phyloP scores from a whole-genome alignment of 2,888 invertebrate species.

The Euphydryas editha region DNA sequence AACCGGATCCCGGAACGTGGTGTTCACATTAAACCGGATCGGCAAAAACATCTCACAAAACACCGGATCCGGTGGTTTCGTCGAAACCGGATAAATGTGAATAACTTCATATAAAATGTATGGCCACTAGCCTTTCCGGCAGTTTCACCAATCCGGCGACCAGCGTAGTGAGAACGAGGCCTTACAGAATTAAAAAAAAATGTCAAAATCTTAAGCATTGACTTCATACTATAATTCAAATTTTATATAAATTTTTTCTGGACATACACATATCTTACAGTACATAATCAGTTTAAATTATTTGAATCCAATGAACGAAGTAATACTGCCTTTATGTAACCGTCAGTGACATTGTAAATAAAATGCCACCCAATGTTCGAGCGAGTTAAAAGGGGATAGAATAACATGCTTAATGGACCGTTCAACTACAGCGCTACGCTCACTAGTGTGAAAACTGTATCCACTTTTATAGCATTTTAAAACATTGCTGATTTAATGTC shows the following conservation, averaged over 20 bases:
- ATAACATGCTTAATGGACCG: constrained; percentile 37
- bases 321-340: constrained; percentile 25
- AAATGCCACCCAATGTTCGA: constrained; percentile 33
- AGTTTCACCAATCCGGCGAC: too few species aligned
- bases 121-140: too few species aligned
- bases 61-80: too few species aligned
- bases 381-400: constrained; percentile 35
- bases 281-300: neutral
- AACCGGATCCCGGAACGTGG: too few species aligned
- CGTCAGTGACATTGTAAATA: constrained; percentile 34
- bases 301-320: constrained; percentile 19
- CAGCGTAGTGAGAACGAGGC: too few species aligned
- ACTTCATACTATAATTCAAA: too few species aligned
- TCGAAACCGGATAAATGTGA: too few species aligned
- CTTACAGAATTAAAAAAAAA: too few species aligned
- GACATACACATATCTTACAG: neutral
- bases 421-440: constrained; percentile 16
- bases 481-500: neutral
- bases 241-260: neutral
- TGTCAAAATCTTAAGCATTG: too few species aligned
- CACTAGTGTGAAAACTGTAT: constrained; percentile 25
- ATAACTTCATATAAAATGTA: too few species aligned
- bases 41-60: too few species aligned
- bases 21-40: too few species aligned
- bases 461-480: constrained; percentile 20